phyloP scores from a whole-genome alignment of 1,140 invertebrate species.

The Neodiprion pinetum region DNA sequence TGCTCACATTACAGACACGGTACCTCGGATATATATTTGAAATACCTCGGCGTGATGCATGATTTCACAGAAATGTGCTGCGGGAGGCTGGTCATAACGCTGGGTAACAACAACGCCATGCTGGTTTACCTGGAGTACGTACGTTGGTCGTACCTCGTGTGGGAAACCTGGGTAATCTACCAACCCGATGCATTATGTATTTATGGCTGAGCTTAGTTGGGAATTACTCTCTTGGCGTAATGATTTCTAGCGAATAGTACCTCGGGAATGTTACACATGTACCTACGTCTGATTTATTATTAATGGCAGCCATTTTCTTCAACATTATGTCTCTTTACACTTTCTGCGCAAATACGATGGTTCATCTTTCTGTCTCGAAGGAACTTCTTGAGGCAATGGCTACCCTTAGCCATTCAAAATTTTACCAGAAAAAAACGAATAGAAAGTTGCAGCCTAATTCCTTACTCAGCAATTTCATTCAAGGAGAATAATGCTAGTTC shows the following conservation, averaged over 20 bases:
- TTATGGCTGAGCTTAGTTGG: constrained; percentile 2
- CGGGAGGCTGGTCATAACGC: no score
- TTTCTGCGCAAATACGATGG: no score
- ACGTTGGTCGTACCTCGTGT: background rate
- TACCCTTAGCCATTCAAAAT: no score
- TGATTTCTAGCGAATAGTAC: constrained; percentile 2
- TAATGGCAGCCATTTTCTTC: background rate
- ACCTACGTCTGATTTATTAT: background rate
- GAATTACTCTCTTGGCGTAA: background rate
- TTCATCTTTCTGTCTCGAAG: no score
- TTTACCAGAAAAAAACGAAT: no score
- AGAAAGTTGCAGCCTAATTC: no score
- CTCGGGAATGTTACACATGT: background rate
- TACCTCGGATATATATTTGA: background rate
- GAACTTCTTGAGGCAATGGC: no score
- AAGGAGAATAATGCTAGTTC: no score
- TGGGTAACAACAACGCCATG: no score
- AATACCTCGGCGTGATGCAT: background rate
- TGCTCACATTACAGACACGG: background rate
- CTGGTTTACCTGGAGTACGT: no score
- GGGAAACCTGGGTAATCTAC: background rate
- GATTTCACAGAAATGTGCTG: background rate
- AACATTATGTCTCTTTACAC: no score
- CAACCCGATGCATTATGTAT: constrained; percentile 1
- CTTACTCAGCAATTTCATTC: no score